Conservation (phyloP, 2,888 invertebrate species). For the Strigamia maritima region DNA sequence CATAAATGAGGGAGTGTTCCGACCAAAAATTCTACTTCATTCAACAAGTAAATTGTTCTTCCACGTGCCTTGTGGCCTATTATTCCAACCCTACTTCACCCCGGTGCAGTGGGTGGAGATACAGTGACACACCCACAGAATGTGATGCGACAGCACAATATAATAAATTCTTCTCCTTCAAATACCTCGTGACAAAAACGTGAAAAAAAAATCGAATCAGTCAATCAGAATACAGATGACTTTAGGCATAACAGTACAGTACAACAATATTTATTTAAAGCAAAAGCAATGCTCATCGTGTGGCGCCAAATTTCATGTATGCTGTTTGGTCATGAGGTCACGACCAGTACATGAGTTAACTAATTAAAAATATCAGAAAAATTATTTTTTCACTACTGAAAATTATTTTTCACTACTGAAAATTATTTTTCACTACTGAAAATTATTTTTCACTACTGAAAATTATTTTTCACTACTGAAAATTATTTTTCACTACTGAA, state of each 20-base stretch:
- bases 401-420: too few species aligned
- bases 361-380: neutral
- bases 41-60: neutral
- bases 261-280: too few species aligned
- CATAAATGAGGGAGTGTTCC: neutral
- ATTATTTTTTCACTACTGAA: too few species aligned
- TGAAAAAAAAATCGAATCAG: neutral
- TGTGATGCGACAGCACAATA: conserved; percentile 3
- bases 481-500: too few species aligned
- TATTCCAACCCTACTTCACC: conserved; percentile 6
- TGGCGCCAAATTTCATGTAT: neutral
- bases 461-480: too few species aligned
- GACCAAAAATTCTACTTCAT: neutral
- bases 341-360: neutral
- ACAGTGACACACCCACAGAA: neutral
- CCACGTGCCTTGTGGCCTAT: conserved; percentile 18
- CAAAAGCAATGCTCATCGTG: neutral
- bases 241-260: neutral
- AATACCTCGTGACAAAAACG: neutral
- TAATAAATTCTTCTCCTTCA: conserved; percentile 9
- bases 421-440: too few species aligned
- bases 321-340: neutral
- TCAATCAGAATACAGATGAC: neutral
- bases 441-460: too few species aligned
- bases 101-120: conserved; percentile 3